Conservation (phyloP, 2,113 vertebrate genomes). For the Mustelus asterias region DNA sequence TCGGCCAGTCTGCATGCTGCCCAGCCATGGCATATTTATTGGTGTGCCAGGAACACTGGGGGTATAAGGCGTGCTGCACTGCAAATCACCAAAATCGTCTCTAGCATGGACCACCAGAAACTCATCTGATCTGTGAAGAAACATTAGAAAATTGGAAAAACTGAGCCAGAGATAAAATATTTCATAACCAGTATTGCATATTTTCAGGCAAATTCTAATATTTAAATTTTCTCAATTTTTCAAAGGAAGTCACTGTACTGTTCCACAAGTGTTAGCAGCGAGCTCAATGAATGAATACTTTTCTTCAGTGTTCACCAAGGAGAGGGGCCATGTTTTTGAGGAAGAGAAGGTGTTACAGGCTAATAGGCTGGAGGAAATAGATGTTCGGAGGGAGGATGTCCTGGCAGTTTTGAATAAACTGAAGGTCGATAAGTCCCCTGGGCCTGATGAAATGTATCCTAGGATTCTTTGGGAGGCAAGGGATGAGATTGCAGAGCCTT, state of each 20-base stretch:
- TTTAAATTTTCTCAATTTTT: not conserved
- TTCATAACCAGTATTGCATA: not conserved
- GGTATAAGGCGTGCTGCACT: constrained; percentile 90
- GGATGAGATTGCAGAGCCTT: too few relatives aligned
- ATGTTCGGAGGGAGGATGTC: too few relatives aligned
- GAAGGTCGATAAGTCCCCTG: too few relatives aligned
- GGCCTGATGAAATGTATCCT: too few relatives aligned
- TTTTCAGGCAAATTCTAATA: not conserved
- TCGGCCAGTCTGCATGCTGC: constrained; percentile 84
- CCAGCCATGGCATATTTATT: constrained; percentile 97
- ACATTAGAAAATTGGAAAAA: constrained; percentile 34
- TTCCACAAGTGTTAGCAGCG: not conserved
- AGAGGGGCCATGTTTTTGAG: too few relatives aligned
- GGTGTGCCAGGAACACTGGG: constrained; percentile 88
- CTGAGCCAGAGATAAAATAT: not conserved
- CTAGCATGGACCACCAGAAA: constrained; percentile 85
- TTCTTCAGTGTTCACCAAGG: too few relatives aligned
- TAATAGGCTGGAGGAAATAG: too few relatives aligned
- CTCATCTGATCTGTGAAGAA: constrained; percentile 69
- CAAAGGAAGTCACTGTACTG: not conserved
- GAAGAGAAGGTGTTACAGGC: too few relatives aligned
- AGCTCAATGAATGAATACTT: too few relatives aligned
- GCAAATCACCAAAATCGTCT: constrained; percentile 75
- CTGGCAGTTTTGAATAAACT: too few relatives aligned
- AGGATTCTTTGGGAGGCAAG: too few relatives aligned